These are phyloP conservation scores for Ochotona princeps DNA, from an alignment of 2,113 vertebrate species.

Conservation along the genomic window DNA sequence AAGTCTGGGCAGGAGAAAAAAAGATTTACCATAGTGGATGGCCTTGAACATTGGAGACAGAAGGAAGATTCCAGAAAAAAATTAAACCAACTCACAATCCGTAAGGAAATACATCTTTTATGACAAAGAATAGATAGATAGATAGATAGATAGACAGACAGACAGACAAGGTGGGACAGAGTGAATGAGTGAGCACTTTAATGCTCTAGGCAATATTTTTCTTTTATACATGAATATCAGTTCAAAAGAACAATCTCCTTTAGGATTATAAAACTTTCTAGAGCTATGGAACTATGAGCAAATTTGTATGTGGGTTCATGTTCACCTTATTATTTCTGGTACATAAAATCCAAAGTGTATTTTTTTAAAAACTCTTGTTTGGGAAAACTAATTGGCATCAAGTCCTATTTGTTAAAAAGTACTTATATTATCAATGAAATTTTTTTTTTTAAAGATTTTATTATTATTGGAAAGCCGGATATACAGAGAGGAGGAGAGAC, in stretches of 20 bases:
- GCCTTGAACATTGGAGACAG: neutral
- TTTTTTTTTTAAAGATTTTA: slow-evolving; percentile 34
- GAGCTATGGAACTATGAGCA: neutral
- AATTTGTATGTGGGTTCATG: neutral
- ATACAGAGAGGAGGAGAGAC: too few relatives aligned
- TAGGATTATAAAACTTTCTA: slow-evolving; percentile 17
- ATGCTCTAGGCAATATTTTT: neutral
- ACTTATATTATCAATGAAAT: neutral
- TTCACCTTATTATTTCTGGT: slow-evolving; percentile 1
- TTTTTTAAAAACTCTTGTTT: neutral
- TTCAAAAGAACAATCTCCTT: slow-evolving; percentile 39
- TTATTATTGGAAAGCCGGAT: too few relatives aligned
- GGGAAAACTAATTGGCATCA: slow-evolving; percentile 23
- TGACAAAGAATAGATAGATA: slow-evolving; percentile 3
- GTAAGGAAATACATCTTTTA: neutral
- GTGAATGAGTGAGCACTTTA: neutral
- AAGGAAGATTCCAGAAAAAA: neutral
- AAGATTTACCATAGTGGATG: neutral
- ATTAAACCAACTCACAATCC: neutral
- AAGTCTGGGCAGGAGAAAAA: neutral
- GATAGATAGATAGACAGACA: too few relatives aligned
- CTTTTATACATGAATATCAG: slow-evolving; percentile 44
- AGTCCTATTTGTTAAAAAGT: neutral
- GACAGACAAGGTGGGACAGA: neutral
- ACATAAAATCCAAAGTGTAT: slow-evolving; percentile 6